phyloP scores from a whole-genome alignment of 2,888 invertebrate genomes.

The Lysandra bellargus region DNA sequence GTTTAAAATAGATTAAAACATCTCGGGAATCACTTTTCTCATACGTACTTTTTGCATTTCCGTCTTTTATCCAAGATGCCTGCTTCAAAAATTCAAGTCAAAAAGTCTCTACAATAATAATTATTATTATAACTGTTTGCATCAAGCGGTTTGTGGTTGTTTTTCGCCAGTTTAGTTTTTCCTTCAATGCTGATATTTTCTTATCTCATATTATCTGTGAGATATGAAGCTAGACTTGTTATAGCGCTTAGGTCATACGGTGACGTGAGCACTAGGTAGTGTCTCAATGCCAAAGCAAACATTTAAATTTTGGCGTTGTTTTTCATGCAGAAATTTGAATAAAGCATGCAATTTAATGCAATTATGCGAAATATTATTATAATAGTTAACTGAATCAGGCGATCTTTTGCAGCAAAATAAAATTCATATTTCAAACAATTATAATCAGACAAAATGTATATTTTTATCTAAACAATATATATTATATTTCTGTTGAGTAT shows the following conservation, averaged over 20 bases:
- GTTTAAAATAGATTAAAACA: too few species aligned
- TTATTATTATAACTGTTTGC: not conserved
- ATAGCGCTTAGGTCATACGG: constrained; percentile 12
- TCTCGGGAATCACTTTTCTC: too few species aligned
- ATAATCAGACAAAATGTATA: not conserved
- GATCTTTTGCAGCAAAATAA: not conserved
- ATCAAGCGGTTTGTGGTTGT: not conserved
- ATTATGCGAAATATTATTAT: not conserved
- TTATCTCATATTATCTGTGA: not conserved
- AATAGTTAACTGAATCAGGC: not conserved
- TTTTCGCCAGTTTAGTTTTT: not conserved
- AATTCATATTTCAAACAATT: not conserved
- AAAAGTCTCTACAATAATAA: too few species aligned
- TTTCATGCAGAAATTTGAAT: not conserved
- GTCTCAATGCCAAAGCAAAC: constrained; percentile 2
- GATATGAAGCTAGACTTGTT: not conserved
- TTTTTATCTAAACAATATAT: not conserved
- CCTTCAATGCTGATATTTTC: not conserved
- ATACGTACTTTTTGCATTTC: too few species aligned
- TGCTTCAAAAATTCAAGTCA: too few species aligned
- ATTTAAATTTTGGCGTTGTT: not conserved
- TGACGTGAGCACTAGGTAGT: not conserved
- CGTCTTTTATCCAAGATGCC: too few species aligned
- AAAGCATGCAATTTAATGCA: not conserved
- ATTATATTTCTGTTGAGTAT: not conserved